Conservation (phyloP, 2,113 vertebrate species). For the Spheniscus mendiculus region DNA sequence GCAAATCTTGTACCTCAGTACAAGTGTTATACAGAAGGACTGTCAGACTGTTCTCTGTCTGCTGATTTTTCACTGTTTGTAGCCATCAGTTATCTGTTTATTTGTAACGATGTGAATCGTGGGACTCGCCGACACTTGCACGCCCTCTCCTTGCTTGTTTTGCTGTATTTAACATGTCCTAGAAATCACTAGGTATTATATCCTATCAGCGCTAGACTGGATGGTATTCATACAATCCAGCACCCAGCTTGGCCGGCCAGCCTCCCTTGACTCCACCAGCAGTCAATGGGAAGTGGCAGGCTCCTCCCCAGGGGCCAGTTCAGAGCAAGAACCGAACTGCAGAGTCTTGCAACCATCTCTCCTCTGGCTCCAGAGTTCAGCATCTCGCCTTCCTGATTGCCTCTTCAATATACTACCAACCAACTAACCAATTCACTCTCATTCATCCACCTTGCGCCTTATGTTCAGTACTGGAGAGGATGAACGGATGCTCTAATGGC, state of each 20-base stretch:
- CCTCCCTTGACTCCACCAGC: background rate
- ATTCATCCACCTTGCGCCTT: background rate
- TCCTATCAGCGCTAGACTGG: background rate
- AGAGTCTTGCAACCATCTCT: background rate
- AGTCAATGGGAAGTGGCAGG: background rate
- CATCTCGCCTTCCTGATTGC: no score
- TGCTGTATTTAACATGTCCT: background rate
- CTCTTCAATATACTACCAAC: background rate
- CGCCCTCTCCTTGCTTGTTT: background rate
- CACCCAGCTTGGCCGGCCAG: background rate
- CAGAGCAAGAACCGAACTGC: background rate
- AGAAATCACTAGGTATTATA: background rate
- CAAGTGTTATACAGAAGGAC: background rate
- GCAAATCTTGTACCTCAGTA: background rate
- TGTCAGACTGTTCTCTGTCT: background rate
- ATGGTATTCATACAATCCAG: no score
- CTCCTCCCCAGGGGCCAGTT: background rate
- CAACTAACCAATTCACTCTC: background rate
- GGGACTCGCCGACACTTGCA: background rate
- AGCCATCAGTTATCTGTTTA: background rate
- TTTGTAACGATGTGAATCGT: background rate
- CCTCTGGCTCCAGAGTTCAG: rapidly evolving
- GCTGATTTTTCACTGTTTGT: background rate
- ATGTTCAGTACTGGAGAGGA: background rate
- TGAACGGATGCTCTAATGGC: background rate